Percentiles rank a stretch among this genome's conserved stretches.
phyloP scores from a whole-genome alignment of 2,888 invertebrate species.

The Agrypnus murinus region DNA sequence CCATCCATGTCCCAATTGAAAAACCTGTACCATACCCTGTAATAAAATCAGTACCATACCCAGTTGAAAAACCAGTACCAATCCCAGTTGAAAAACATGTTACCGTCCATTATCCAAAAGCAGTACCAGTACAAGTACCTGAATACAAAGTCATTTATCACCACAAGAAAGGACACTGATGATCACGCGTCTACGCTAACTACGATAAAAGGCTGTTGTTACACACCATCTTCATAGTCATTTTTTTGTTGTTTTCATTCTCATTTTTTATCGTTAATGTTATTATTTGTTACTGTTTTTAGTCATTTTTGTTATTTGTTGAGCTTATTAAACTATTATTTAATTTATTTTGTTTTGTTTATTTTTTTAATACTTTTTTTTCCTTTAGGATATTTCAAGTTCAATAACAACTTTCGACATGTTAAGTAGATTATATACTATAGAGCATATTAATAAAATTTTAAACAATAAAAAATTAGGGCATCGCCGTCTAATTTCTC shows the following conservation, averaged over 20 bases:
- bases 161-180: conserved; percentile 75
- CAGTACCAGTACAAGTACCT: conserved; percentile 81
- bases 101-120: conserved; percentile 80
- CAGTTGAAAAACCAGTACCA: conserved; percentile 80
- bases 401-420: background rate
- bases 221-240: conserved; percentile 50
- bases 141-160: conserved; percentile 83
- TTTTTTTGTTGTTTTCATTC: conserved; percentile 42
- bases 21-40: conserved; percentile 84
- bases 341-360: conserved; percentile 10
- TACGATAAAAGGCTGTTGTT: conserved; percentile 47
- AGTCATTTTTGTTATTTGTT: conserved; percentile 26
- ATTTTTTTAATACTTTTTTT: too few species aligned
- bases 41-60: conserved; percentile 78
- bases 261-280: conserved; percentile 43
- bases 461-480: background rate
- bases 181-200: conserved; percentile 18
- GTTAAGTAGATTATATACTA: background rate
- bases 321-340: conserved; percentile 24
- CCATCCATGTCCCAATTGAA: conserved; percentile 81
- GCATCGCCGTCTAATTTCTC: background rate
- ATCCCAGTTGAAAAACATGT: conserved; percentile 81
- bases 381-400: background rate
- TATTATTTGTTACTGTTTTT: conserved; percentile 37
- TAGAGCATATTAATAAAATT: too few species aligned